These are phyloP conservation scores for Ptilodon capucinus DNA, from an alignment of 2,888 invertebrate species.

Conservation along the genomic window DNA sequence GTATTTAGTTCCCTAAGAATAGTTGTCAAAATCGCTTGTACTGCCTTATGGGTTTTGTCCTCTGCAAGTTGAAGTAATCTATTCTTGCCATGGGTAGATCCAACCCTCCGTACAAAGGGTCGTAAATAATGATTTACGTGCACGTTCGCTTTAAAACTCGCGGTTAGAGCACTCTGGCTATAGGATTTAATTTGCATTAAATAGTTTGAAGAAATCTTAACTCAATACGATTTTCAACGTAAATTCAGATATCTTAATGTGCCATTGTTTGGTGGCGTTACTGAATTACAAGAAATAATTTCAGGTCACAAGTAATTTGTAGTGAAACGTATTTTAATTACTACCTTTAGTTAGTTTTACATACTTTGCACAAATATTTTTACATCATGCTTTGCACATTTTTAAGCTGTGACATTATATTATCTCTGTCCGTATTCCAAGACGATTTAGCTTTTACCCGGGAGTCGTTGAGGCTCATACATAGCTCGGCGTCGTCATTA, in stretches of 20 bases:
- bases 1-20: background rate
- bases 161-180: conserved; percentile 18
- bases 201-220: background rate
- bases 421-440: too few relatives aligned
- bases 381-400: too few relatives aligned
- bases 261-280: background rate
- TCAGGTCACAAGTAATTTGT: background rate
- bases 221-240: background rate
- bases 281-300: background rate
- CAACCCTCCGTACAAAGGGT: conserved; percentile 56
- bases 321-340: background rate
- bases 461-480: too few relatives aligned
- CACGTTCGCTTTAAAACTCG: conserved; percentile 42
- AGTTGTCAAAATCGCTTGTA: conserved; percentile 6
- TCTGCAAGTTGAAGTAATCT: conserved; percentile 34
- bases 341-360: too few relatives aligned
- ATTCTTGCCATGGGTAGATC: conserved; percentile 53
- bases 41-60: background rate
- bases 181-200: background rate
- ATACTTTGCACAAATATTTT: too few relatives aligned
- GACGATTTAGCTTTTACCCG: too few relatives aligned
- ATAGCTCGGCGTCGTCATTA: too few relatives aligned
- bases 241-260: background rate
- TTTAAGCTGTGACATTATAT: too few relatives aligned
- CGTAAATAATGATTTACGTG: conserved; percentile 72